These are phyloP conservation scores for Melopsittacus undulatus DNA, from an alignment of 2,797 vertebrate species.

Conservation along the genomic window DNA sequence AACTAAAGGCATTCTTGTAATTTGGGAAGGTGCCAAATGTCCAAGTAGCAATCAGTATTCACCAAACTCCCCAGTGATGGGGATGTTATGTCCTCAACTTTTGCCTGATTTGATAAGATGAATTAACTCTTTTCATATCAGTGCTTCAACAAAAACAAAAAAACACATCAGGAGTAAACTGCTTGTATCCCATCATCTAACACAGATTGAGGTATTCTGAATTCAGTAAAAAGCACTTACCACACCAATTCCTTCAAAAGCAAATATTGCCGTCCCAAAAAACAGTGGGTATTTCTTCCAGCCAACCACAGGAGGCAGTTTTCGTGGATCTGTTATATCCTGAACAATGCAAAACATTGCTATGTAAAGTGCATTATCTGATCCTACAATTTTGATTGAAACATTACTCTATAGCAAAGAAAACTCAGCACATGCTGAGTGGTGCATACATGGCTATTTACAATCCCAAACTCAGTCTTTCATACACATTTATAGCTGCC, in stretches of 20 bases:
- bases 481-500: background rate
- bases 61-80: background rate
- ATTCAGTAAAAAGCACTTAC: slow-evolving; percentile 72
- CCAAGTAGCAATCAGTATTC: background rate
- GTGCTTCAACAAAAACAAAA: background rate
- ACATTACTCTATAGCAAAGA: background rate
- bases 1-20: background rate
- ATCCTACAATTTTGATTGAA: background rate
- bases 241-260: slow-evolving; percentile 91
- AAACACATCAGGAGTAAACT: background rate
- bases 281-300: slow-evolving; percentile 87
- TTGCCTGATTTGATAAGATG: background rate
- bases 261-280: slow-evolving; percentile 89
- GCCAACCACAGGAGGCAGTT: slow-evolving; percentile 76
- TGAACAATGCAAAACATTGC: slow-evolving; percentile 11
- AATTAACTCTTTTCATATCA: background rate
- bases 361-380: background rate
- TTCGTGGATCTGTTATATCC: slow-evolving; percentile 79
- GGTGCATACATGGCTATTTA: background rate
- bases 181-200: background rate
- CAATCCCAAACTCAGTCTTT: background rate
- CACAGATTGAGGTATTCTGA: background rate
- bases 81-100: background rate
- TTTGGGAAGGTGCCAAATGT: background rate
- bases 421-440: background rate